Conservation (phyloP, 2,888 invertebrate species). For the Apoda limacodes region DNA sequence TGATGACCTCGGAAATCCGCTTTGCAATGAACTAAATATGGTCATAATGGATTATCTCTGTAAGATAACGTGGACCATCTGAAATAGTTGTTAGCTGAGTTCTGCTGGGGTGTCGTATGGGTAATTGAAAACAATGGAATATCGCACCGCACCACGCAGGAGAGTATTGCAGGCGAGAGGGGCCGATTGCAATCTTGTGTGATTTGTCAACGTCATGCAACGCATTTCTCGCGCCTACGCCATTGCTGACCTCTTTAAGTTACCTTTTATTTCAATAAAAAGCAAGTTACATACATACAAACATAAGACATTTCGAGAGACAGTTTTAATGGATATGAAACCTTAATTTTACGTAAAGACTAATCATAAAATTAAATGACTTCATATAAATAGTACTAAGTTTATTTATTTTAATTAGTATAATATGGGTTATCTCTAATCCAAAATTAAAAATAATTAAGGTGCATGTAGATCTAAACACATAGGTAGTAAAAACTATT, state of each 20-base stretch:
- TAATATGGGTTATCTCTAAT: no score
- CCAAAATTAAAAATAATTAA: no score
- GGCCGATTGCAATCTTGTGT: slow-evolving; percentile 77
- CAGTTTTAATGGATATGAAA: no score
- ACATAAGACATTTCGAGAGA: no score
- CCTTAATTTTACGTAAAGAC: no score
- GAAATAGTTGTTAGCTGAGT: not conserved
- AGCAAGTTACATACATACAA: no score
- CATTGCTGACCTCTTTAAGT: slow-evolving; percentile 53
- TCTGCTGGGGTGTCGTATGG: slow-evolving; percentile 48
- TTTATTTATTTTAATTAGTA: no score
- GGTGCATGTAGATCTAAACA: no score
- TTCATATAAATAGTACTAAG: no score
- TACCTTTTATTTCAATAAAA: slow-evolving; percentile 33
- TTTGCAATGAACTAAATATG: no score
- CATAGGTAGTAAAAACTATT: no score
- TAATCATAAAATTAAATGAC: no score
- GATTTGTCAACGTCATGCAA: slow-evolving; percentile 81
- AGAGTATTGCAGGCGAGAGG: slow-evolving; percentile 20
- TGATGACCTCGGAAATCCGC: slow-evolving; percentile 29
- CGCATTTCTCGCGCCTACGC: slow-evolving; percentile 48
- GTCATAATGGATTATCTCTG: slow-evolving; percentile 13
- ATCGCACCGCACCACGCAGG: slow-evolving; percentile 50
- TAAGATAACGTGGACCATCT: slow-evolving; percentile 12
- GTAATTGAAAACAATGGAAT: slow-evolving; percentile 70